A percentile compares a stretch with the other conserved stretches of the same genome.
These are phyloP conservation scores for Gephyroberyx darwinii DNA, from an alignment of 2,797 vertebrate species.

Conservation along the genomic window DNA sequence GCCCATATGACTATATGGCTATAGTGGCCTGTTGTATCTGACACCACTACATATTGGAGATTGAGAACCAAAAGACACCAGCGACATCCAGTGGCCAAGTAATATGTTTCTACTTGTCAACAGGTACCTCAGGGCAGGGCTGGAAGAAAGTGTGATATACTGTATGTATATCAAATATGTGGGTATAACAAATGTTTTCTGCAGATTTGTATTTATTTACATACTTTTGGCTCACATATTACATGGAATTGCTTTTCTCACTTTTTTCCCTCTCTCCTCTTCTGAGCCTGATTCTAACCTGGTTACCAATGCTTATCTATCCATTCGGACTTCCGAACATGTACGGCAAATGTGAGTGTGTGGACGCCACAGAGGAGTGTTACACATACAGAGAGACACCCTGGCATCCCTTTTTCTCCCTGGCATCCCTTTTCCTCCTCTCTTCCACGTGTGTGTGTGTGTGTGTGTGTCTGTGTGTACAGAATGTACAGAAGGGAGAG, in stretches of 20 bases:
- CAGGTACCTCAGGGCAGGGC: background rate
- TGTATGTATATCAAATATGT: background rate
- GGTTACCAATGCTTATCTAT: background rate
- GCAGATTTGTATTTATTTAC: background rate
- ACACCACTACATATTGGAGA: background rate
- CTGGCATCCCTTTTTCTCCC: too few relatives aligned
- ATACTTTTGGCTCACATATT: background rate
- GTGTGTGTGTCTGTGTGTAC: too few relatives aligned
- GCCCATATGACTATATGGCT: constrained; percentile 14
- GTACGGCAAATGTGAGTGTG: too few relatives aligned
- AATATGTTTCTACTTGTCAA: background rate
- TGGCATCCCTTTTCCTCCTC: too few relatives aligned
- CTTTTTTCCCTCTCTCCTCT: background rate
- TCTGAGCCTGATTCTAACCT: constrained; percentile 4
- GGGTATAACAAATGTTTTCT: background rate
- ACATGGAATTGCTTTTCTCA: too few relatives aligned
- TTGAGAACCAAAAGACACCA: constrained; percentile 42
- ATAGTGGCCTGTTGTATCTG: background rate
- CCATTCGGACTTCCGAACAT: too few relatives aligned
- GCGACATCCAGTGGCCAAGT: constrained; percentile 66
- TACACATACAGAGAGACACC: too few relatives aligned
- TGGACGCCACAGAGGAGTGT: too few relatives aligned
- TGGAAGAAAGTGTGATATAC: background rate
- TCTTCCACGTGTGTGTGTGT: too few relatives aligned
- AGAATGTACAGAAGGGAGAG: too few relatives aligned